Percentiles rank a stretch among this genome's conserved stretches.
These are phyloP conservation scores for Carassius auratus DNA, from an alignment of 2,113 vertebrate species.

Conservation along the genomic window DNA sequence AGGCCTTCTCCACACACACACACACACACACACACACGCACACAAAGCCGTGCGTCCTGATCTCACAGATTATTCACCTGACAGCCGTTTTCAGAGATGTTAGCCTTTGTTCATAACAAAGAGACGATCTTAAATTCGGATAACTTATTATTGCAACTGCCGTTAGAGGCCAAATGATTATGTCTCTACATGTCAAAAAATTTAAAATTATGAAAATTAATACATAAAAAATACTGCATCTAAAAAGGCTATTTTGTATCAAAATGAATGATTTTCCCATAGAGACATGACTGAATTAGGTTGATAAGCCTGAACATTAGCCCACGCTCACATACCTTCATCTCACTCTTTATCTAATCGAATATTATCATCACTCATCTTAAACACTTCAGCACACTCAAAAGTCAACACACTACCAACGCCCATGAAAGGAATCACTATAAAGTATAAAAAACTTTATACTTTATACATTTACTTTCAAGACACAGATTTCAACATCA, in stretches of 20 bases:
- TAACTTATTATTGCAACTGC: not conserved
- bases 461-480: not conserved
- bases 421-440: not conserved
- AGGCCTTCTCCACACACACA: not conserved
- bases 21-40: not conserved
- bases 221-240: not conserved
- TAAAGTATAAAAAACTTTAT: not conserved
- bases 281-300: not conserved
- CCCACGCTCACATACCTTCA: conserved; percentile 11
- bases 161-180: not conserved
- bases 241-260: not conserved
- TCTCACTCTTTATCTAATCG: conserved; percentile 26
- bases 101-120: not conserved
- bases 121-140: not conserved
- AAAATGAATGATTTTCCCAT: not conserved
- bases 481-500: not conserved
- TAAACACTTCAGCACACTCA: not conserved
- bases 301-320: conserved; percentile 56
- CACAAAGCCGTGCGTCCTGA: not conserved
- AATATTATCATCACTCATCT: not conserved
- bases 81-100: not conserved
- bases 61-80: not conserved
- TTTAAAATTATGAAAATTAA: no score
- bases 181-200: not conserved
- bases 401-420: not conserved